These are phyloP conservation scores for Chiloscyllium plagiosum DNA, from an alignment of 2,113 vertebrate genomes.

Conservation along the genomic window DNA sequence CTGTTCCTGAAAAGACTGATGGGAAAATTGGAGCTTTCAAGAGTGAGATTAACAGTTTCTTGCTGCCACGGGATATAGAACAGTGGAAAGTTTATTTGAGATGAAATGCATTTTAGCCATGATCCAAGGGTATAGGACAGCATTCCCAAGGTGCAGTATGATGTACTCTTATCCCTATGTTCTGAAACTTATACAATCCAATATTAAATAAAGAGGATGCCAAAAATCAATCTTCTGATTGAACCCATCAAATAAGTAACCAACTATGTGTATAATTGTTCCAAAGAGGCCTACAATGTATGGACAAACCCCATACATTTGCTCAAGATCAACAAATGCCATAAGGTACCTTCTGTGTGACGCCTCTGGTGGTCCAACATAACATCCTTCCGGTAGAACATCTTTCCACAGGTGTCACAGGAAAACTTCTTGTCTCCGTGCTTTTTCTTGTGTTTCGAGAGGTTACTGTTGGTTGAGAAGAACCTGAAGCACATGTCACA, in stretches of 20 bases:
- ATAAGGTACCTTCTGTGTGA: conserved; percentile 74
- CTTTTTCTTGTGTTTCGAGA: conserved; percentile 98
- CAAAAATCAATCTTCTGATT: not conserved
- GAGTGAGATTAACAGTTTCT: not conserved
- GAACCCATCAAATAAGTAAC: not conserved
- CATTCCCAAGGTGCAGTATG: not conserved
- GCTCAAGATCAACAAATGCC: not conserved
- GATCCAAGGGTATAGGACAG: not conserved
- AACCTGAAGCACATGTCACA: conserved; percentile 97
- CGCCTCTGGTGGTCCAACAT: conserved; percentile 94
- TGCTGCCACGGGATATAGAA: not conserved
- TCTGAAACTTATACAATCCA: not conserved
- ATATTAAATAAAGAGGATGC: not conserved
- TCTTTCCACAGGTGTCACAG: conserved; percentile 91
- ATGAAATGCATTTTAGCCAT: not conserved
- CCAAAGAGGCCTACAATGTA: not conserved
- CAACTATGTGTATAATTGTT: not conserved
- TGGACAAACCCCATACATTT: not conserved
- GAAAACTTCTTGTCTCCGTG: conserved; percentile 96
- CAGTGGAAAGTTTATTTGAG: not conserved
- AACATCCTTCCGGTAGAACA: conserved; percentile 96
- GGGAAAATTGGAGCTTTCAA: not conserved
- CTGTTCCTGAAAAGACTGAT: not conserved
- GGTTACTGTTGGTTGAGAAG: conserved; percentile 98
- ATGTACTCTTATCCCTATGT: not conserved